Evolutionary conservation across 1,140 invertebrate species (phyloP).

Genomic region (Goniozus legneri): DNA sequence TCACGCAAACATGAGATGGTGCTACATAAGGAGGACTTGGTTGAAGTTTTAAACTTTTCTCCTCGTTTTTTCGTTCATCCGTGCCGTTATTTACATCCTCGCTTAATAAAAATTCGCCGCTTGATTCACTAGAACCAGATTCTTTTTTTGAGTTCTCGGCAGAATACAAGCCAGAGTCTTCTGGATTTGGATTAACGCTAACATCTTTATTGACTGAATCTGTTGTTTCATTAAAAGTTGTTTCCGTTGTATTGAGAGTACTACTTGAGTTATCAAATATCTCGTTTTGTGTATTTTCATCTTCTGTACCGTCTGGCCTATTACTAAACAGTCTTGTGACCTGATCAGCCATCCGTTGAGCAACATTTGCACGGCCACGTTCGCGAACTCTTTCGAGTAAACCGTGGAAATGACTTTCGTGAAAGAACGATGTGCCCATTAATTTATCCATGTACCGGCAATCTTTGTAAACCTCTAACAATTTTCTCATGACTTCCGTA

Average conservation of each 20-base stretch:
- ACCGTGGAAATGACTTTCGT: slow-evolving; percentile 71
- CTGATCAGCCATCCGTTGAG: slow-evolving; percentile 60
- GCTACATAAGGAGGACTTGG: slow-evolving; percentile 21
- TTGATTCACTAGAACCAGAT: slow-evolving; percentile 50
- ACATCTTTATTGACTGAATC: slow-evolving; percentile 11
- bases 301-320: slow-evolving; percentile 34
- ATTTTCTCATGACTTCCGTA: slow-evolving; percentile 72
- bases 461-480: slow-evolving; percentile 81
- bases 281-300: slow-evolving; percentile 21
- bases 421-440: slow-evolving; percentile 82
- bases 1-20: slow-evolving; percentile 63
- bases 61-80: slow-evolving; percentile 23
- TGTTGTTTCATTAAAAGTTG: slow-evolving; percentile 10
- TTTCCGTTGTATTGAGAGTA: slow-evolving; percentile 15
- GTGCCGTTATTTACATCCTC: slow-evolving; percentile 44
- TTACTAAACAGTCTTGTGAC: slow-evolving; percentile 56
- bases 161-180: slow-evolving; percentile 49
- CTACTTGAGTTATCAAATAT: slow-evolving; percentile 14
- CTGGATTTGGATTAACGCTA: slow-evolving; percentile 23
- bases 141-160: slow-evolving; percentile 51
- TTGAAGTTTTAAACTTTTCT: slow-evolving; percentile 11
- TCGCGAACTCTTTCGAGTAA: slow-evolving; percentile 60
- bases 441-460: slow-evolving; percentile 80
- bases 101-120: slow-evolving; percentile 49
- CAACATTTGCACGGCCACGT: slow-evolving; percentile 52